A percentile compares a stretch with the other conserved stretches of the same genome.
These are phyloP conservation scores for Ypsolopha sequella DNA, from an alignment of 2,888 invertebrate species.

Conservation along the genomic window DNA sequence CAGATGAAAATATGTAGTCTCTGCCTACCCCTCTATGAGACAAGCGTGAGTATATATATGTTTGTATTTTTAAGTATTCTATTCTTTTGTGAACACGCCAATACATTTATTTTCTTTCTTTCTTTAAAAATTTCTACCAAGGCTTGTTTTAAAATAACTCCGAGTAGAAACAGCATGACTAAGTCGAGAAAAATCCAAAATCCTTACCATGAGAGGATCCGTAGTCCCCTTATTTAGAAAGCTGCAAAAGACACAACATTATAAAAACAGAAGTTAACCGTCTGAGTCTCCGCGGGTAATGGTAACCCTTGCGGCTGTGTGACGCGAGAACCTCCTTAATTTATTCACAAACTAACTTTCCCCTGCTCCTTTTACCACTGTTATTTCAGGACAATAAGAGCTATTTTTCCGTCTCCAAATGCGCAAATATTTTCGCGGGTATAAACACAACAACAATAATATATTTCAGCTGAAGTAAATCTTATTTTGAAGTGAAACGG, in stretches of 20 bases:
- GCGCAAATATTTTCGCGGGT: background rate
- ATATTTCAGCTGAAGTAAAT: background rate
- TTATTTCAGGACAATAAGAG: background rate
- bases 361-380: background rate
- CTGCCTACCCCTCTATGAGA: too few species aligned
- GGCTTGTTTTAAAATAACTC: too few species aligned
- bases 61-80: too few species aligned
- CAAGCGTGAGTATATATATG: too few species aligned
- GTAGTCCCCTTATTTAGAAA: background rate
- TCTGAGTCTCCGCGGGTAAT: slow-evolving; percentile 6
- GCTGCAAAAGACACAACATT: slow-evolving; percentile 3
- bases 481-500: background rate
- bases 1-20: too few species aligned
- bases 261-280: slow-evolving; percentile 12
- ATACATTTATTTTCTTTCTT: too few species aligned
- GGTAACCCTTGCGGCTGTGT: slow-evolving; percentile 1
- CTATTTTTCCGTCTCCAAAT: background rate
- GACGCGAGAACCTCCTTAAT: background rate
- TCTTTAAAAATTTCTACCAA: too few species aligned
- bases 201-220: background rate
- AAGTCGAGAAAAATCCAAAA: too few species aligned
- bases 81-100: too few species aligned
- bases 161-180: too few species aligned
- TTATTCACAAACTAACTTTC: background rate
- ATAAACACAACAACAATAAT: background rate